Percentiles rank a stretch among this genome's conserved stretches.
Conservation (phyloP, 2,797 vertebrate species). For the Sebastes hopkinsi region DNA sequence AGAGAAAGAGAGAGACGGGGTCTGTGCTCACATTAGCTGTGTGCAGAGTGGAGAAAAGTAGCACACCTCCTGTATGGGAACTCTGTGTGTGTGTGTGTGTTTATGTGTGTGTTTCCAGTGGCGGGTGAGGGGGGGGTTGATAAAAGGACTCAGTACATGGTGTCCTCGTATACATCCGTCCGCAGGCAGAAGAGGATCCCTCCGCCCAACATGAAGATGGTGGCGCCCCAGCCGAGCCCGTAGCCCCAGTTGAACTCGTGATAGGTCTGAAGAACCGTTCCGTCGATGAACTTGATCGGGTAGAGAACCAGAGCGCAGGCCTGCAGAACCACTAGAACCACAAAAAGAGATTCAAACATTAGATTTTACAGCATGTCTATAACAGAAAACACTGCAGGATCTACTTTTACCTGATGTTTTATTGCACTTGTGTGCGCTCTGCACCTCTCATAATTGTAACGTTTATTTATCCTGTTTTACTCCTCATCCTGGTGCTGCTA, state of each 20-base stretch:
- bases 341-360: conserved; percentile 1
- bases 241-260: conserved; percentile 91
- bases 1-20: conserved; percentile 26
- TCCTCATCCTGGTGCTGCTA: not conserved
- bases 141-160: conserved; percentile 77
- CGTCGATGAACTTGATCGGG: conserved; percentile 88
- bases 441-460: not conserved
- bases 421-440: not conserved
- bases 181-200: conserved; percentile 88
- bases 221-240: conserved; percentile 87
- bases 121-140: not conserved
- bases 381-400: not conserved
- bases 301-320: conserved; percentile 87
- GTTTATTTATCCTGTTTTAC: too few species aligned
- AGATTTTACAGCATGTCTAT: not conserved
- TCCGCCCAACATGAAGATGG: conserved; percentile 88
- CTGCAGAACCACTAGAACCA: conserved; percentile 84
- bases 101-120: conserved; percentile 18
- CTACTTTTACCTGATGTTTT: not conserved
- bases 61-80: conserved; percentile 20
- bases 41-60: conserved; percentile 32
- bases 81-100: conserved; percentile 7
- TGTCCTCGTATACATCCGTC: conserved; percentile 84
- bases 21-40: conserved; percentile 22
- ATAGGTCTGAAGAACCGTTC: conserved; percentile 82